Conservation (phyloP, 2,888 invertebrate genomes). For the Lissonota sp. region DNA sequence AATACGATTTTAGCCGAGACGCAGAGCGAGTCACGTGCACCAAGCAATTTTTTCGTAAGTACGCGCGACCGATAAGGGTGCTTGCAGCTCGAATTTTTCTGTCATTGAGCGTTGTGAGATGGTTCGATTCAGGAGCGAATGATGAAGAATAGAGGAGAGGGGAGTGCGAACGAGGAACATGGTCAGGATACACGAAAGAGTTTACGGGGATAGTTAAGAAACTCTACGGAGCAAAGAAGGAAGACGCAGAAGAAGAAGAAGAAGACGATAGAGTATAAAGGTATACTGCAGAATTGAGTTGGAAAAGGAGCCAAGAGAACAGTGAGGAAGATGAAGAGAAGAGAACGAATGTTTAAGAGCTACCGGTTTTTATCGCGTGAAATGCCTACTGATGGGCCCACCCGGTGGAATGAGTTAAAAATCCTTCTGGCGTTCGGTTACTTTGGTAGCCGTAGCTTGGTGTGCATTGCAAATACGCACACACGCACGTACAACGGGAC, state of each 20-base stretch:
- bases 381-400: constrained; percentile 65
- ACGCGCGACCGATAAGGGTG: no score
- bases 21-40: constrained; percentile 1
- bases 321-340: constrained; percentile 11
- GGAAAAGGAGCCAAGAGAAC: constrained; percentile 9
- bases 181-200: constrained; percentile 16
- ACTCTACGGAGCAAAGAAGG: not conserved
- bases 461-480: constrained; percentile 1
- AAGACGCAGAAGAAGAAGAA: constrained; percentile 21
- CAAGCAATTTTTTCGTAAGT: no score
- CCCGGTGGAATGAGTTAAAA: constrained; percentile 56
- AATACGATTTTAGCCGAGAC: constrained; percentile 15
- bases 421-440: constrained; percentile 32
- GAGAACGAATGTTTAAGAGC: constrained; percentile 63
- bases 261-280: not conserved
- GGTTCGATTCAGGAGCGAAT: constrained; percentile 30
- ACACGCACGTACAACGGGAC: not conserved
- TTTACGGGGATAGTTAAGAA: not conserved
- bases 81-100: no score
- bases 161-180: not conserved
- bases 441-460: not conserved
- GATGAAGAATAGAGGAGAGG: constrained; percentile 25
- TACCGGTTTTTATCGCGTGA: constrained; percentile 70
- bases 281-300: constrained; percentile 5
- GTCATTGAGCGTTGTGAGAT: constrained; percentile 35